Evolutionary conservation across 2,113 vertebrate genomes (phyloP).

Genomic region (Irena cyanogastra): DNA sequence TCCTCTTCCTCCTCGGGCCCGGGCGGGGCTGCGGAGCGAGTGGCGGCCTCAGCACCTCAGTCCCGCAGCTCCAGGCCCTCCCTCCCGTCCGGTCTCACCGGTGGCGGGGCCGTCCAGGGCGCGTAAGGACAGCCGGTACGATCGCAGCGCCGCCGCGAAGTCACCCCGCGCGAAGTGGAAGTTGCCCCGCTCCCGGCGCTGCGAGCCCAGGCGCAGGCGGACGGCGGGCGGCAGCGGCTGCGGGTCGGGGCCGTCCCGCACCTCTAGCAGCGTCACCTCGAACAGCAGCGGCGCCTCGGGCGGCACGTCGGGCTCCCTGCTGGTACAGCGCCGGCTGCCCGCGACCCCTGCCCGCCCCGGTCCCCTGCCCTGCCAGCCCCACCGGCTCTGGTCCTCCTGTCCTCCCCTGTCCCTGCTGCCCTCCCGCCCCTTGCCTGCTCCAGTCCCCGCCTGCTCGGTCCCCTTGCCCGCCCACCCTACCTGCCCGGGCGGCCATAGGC

Average conservation of each 20-base stretch:
- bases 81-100: conserved; percentile 46
- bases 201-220: conserved; percentile 76
- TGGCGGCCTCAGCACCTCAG: neutral
- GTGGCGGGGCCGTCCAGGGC: conserved; percentile 68
- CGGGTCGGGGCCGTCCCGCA: conserved; percentile 71
- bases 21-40: neutral
- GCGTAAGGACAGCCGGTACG: conserved; percentile 79
- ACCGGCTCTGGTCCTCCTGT: neutral
- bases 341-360: too few species aligned
- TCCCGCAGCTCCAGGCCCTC: too few species aligned
- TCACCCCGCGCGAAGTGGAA: conserved; percentile 81
- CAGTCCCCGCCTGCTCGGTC: too few species aligned
- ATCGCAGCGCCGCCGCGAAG: conserved; percentile 71
- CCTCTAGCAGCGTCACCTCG: conserved; percentile 78
- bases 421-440: too few species aligned
- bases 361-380: neutral
- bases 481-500: conserved; percentile 80
- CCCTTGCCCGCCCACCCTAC: conserved; percentile 43
- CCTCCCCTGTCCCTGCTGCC: too few species aligned
- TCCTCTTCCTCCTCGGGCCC: conserved; percentile 73
- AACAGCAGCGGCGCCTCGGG: conserved; percentile 78
- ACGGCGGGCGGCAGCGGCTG: conserved; percentile 66
- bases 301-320: conserved; percentile 75
- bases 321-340: neutral
- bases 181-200: conserved; percentile 82